Base-by-base conservation (phyloP, 2,797 vertebrate genomes). In the Malacoctenus gilli region DNA sequence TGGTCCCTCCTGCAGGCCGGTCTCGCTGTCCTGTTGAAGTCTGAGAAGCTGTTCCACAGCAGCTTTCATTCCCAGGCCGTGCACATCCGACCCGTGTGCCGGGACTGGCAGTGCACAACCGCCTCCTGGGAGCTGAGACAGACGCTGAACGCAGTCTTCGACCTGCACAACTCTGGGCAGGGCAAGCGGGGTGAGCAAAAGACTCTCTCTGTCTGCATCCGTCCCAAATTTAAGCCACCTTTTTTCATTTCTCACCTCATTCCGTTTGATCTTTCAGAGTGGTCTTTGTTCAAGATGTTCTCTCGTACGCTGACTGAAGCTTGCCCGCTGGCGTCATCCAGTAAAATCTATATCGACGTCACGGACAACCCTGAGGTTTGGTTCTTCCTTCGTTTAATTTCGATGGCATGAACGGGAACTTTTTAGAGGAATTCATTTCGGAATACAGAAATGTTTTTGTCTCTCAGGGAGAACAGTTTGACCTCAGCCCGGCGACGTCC, bases 271-370 rank as follows among this genome's bases (percentile, higher is more conserved):
- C 39, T 34, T n/a, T 42, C 86, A 96, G 96, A 98, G 64, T 99
- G 96, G 96, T 97, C 95, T 22, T 89, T 99, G 59, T 98, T 98
- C 61, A 98, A 94, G 90, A 97, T 98, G 94, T 99, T 99, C 84
- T 95, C 96, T 53, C 93, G 95, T 58, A 98, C 96, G 0, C 86
- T 99, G 69, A 98, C 96, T 0, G 96, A 99, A 25, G 88, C 93
- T 0, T 99, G 97, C 75, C 96, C 97, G 0, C 85, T 98, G 80
- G 95, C 96, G 6, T 93, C 94, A 0, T 92, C 95, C 73, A 98
- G 96, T 90, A 96, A 93, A 77, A 90, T 99, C 70, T 97, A 96
- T 0, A 90, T 99, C 35, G 96, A 99, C 69, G 37, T 96, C 80
- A 97, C 96, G 48, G 92, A 92, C 79, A 92, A 91, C 63, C 86